A percentile compares a stretch with the other conserved stretches of the same genome.
Evolutionary conservation across 1,140 invertebrate genomes (phyloP).

Genomic region (Asobara japonica): DNA sequence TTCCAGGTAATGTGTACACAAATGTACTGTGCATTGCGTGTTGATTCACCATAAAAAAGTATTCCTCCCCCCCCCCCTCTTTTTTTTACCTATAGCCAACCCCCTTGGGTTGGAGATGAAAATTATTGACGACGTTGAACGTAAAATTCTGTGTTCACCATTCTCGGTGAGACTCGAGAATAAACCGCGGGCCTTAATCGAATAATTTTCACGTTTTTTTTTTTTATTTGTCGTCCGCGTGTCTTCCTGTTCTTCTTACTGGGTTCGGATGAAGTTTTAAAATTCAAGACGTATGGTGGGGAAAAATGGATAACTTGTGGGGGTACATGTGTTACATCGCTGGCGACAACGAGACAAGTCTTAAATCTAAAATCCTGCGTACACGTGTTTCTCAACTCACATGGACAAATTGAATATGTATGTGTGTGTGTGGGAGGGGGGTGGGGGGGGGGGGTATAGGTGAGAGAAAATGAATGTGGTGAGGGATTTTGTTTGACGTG

Average conservation of each 20-base stretch:
- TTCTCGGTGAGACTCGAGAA: not conserved
- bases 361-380: conserved; percentile 11
- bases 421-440: not conserved
- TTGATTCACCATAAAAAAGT: conserved; percentile 54
- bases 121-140: conserved; percentile 38
- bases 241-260: not conserved
- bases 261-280: conserved; percentile 10
- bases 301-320: conserved; percentile 2
- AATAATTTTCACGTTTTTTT: not conserved
- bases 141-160: conserved; percentile 30
- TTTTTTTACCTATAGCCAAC: not conserved
- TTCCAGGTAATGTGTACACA: conserved; percentile 30
- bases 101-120: conserved; percentile 34
- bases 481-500: conserved; percentile 56
- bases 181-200: not conserved
- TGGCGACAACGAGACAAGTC: not conserved
- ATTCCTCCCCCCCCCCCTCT: no score
- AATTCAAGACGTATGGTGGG: not conserved
- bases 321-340: conserved; percentile 2
- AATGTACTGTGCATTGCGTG: conserved; percentile 46
- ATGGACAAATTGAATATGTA: not conserved
- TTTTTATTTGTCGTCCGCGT: not conserved
- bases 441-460: not conserved
- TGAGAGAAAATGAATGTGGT: not conserved
- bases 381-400: conserved; percentile 23